Evolutionary conservation across 2,797 vertebrate genomes (phyloP), one percentile per base, ranked within the genome.

Genomic region (Myotis myotis): DNA sequence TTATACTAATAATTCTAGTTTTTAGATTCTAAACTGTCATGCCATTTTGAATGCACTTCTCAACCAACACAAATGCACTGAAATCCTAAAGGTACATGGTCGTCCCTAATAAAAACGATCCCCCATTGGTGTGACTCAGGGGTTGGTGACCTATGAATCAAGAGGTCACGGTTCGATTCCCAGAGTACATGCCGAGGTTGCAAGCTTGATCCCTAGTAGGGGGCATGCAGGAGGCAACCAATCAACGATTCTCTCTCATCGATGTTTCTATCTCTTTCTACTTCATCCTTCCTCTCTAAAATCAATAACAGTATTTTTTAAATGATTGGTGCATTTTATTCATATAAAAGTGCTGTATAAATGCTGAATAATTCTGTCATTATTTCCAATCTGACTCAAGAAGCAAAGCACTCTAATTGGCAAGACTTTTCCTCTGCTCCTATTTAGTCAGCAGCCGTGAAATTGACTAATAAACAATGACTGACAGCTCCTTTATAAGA

Each of bases 391-490:
- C 41, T 92, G 75, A 94, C 89, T 87, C 89, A 83, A 91, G 90
- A 95, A 25, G 91, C 82, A 93, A 93, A 71, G 36, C 36, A 64
- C 60, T 76, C 8, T 53, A 87, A 93, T 96, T 93, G 76, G 60
- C 47, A 87, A 89, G 71, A 25, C 25, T 92, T 87, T 84, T 80
- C 11, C 20, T 88, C 70, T 92, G 72, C 41, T 79, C 19, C 71
- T 96, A 84, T 82, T 92, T 66, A 92, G 68, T 66, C n/a, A 93
- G 85, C 60, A 95, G 64, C 53, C 82, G 57, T 78, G 71, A 93
- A 95, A 93, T 71, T 88, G 82, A 84, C 86, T 92, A 68, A 68
- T 74, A 84, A 97, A 92, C 85, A 90, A 83, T 78, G 90, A 84
- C 23, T 87, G 83, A 87, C 55, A 90, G 20, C 33, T 93, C 64